Evolutionary conservation across 2,113 vertebrate species (phyloP).

Genomic region (Leucosticte australis): DNA sequence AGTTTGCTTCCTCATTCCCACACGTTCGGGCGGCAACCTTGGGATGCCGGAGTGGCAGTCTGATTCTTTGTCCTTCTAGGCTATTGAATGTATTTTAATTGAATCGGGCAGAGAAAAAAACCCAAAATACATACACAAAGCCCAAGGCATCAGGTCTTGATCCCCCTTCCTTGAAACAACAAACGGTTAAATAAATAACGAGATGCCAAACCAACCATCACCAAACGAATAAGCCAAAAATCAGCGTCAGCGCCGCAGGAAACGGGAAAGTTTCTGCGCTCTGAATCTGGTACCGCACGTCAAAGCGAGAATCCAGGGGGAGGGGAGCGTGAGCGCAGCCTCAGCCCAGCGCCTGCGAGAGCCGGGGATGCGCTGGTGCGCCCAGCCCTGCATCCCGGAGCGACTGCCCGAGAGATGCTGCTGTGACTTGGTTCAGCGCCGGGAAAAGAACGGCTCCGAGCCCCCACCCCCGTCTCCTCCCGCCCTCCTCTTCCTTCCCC

Average conservation of each 20-base stretch:
- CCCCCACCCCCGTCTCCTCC: constrained; percentile 51
- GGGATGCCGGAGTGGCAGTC: neutral
- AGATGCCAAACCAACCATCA: neutral
- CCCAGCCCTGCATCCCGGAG: neutral
- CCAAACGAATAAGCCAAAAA: constrained; percentile 7
- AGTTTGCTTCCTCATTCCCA: neutral
- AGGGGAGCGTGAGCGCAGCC: neutral
- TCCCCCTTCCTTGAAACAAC: neutral
- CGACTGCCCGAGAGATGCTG: neutral
- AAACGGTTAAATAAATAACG: constrained; percentile 28
- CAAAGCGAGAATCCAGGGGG: neutral
- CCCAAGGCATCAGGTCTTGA: neutral
- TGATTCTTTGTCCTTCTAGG: neutral
- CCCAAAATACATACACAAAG: neutral
- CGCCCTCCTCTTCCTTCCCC: neutral
- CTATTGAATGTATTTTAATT: neutral
- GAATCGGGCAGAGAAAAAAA: neutral
- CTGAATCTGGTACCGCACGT: neutral
- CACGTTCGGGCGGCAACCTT: neutral
- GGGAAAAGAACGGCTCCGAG: neutral
- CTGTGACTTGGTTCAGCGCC: neutral
- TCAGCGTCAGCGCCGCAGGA: neutral
- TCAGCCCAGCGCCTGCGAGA: neutral
- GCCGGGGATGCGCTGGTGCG: neutral
- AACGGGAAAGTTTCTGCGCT: constrained; percentile 52